Base-by-base conservation (phyloP, 2,888 invertebrate species). In the Myopa testacea region DNA sequence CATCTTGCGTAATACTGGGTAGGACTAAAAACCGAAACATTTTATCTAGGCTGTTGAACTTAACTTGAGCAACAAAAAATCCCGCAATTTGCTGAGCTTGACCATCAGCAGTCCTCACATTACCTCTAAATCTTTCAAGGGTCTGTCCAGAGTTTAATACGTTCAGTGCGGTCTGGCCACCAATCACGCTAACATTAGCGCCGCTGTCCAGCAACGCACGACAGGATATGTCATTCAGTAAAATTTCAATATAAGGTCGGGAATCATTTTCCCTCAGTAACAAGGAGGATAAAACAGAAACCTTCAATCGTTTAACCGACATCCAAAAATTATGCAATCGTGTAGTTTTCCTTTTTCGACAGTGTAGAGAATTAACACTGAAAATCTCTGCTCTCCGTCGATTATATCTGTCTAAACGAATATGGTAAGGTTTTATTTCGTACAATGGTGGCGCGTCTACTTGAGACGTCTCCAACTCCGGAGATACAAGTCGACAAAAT, bases 41-140 rank as follows among this genome's bases (percentile, higher is more conserved):
- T 26, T 26, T 26, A 26, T 26, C 26, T 1, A 26, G 26, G 26
- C 2, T 26, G 26, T 26, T 26, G 26, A 26, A 26, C 2, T 26
- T 26, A 26, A 26, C 26, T 26, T 26, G 26, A 26, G 26, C 26
- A 26, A 26, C 26, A 26, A 26, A 26, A 26, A 26, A 26, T 26
- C 26, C 26, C 26, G 40, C 0, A 50, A 69, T 40, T n/a, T n/a
- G 16, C 26, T 69, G 69, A 5, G 38, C 12, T 50, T 50, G 38
- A 16, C 50, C 69, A 50, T 69, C 50, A 10, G 69, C 69, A 1
- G 69, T 67, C 38, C n/a, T 67, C 0, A 67, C 67, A 67, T n/a
- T 67, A 67, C 67, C 67, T 67, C 26, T 67, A 40, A 26, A 67
- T 34, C 67, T 67, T 40, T 6, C 14, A 34, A 16, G 67, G 16